A percentile compares a stretch with the other conserved stretches of the same genome.
Conservation (phyloP, 2,113 vertebrate species). For the Ochotona curzoniae region DNA sequence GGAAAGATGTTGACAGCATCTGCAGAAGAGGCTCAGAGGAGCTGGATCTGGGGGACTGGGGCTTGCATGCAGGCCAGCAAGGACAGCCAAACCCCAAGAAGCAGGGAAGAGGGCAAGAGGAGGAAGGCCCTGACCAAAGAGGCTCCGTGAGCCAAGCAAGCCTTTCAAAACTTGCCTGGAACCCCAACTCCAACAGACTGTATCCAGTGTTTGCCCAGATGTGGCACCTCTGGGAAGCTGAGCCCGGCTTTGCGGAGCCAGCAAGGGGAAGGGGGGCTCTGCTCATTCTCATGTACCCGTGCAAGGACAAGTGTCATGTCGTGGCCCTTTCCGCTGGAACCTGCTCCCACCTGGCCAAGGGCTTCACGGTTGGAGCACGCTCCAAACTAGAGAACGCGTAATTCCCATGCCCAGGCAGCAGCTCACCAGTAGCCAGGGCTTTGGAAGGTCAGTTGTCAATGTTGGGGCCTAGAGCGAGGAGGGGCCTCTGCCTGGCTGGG, state of each 20-base stretch:
- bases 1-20: not conserved
- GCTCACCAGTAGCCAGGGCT: not conserved
- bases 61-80: rapidly evolving
- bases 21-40: rapidly evolving
- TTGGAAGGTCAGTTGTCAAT: too few relatives aligned
- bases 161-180: not conserved
- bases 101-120: not conserved
- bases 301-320: too few relatives aligned
- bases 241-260: not conserved
- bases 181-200: rapidly evolving
- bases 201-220: rapidly evolving
- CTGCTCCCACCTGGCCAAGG: not conserved
- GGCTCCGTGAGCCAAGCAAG: not conserved
- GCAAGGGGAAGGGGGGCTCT: not conserved
- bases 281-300: not conserved
- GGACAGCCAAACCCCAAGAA: rapidly evolving
- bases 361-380: not conserved
- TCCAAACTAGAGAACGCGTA: not conserved
- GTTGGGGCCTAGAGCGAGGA: not conserved
- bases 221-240: rapidly evolving
- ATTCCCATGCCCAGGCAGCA: rapidly evolving
- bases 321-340: not conserved
- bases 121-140: rapidly evolving
- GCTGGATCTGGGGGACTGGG: not conserved
- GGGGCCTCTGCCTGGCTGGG: rapidly evolving